phyloP scores from a whole-genome alignment of 2,888 invertebrate genomes.

The Trissolcus japonicus region DNA sequence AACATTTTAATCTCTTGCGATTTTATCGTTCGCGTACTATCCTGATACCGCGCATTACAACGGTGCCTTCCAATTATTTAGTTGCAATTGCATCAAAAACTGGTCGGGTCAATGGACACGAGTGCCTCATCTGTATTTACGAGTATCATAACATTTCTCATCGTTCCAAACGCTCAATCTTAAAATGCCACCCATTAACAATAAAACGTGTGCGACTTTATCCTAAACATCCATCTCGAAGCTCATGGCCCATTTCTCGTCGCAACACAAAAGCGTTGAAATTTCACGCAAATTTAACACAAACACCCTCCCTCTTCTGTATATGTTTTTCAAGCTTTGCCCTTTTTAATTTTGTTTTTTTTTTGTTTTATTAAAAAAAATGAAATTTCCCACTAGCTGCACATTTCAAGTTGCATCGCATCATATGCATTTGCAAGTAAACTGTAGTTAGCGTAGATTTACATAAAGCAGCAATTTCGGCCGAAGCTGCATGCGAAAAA shows the following conservation, averaged over 20 bases:
- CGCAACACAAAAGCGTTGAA: constrained; percentile 10
- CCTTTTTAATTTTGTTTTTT: background rate
- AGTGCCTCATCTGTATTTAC: constrained; percentile 22
- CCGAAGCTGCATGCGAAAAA: constrained; percentile 32
- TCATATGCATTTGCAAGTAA: constrained; percentile 54
- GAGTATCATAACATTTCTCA: constrained; percentile 19
- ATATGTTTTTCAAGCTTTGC: background rate
- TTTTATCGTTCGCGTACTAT: constrained; percentile 26
- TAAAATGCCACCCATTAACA: constrained; percentile 22
- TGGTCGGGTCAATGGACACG: constrained; percentile 2
- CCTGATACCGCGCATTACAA: constrained; percentile 26
- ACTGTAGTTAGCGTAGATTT: constrained; percentile 48
- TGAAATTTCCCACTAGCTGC: constrained; percentile 23
- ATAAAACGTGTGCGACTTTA: constrained; percentile 6
- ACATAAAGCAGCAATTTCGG: constrained; percentile 48
- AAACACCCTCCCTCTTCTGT: constrained; percentile 11
- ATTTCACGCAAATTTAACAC: constrained; percentile 44
- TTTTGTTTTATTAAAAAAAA: constrained; percentile 12
- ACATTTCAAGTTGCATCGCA: constrained; percentile 33
- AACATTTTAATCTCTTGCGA: constrained; percentile 45
- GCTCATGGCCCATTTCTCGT: constrained; percentile 30
- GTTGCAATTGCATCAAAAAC: constrained; percentile 25
- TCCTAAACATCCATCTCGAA: constrained; percentile 24
- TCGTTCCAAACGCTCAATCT: constrained; percentile 17
- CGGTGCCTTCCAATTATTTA: constrained; percentile 30